phyloP scores from a whole-genome alignment of 2,888 invertebrate genomes.

The Colostygia pectinataria region DNA sequence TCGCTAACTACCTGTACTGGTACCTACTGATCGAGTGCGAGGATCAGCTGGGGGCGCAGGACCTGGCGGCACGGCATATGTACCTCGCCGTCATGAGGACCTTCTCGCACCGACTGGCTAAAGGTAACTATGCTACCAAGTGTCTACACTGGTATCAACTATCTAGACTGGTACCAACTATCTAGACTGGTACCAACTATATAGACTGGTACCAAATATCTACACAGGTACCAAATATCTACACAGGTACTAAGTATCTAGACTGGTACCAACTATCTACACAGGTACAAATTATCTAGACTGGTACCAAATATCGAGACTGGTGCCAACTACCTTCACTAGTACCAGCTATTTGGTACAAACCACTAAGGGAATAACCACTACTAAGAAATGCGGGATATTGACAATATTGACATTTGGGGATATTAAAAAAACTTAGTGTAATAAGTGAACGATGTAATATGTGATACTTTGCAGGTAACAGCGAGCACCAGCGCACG shows the following conservation, averaged over 20 bases:
- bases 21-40: conserved; percentile 97
- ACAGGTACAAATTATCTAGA: neutral
- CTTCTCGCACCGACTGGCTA: conserved; percentile 88
- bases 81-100: conserved; percentile 94
- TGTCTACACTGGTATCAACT: neutral
- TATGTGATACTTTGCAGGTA: conserved; percentile 60
- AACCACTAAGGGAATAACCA: no score
- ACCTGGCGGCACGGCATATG: conserved; percentile 90
- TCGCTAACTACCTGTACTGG: conserved; percentile 99
- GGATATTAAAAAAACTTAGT: no score
- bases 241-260: no score
- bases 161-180: neutral
- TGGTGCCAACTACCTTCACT: neutral
- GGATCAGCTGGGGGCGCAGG: conserved; percentile 90
- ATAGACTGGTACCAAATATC: no score
- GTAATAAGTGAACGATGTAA: no score
- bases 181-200: no score
- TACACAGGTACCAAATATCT: no score
- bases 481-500: conserved; percentile 87
- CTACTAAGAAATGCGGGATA: no score
- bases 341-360: no score
- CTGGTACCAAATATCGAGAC: neutral
- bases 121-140: conserved; percentile 68
- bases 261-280: no score
- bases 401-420: no score